Base-by-base conservation (phyloP, 2,888 invertebrate species). In the Laothoe populi region DNA sequence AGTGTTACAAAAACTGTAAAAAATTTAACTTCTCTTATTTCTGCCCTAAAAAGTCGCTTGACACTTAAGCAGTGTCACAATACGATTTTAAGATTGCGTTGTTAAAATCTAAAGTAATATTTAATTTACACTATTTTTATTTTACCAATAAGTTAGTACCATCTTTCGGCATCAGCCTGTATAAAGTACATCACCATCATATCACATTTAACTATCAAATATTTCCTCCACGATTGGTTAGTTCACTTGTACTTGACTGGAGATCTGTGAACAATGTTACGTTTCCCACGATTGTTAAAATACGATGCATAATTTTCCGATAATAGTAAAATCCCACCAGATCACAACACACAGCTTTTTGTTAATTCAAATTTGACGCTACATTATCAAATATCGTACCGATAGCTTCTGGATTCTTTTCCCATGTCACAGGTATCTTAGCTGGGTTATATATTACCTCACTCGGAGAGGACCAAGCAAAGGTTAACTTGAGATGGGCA, bases 311-410 rank as follows among this genome's bases (percentile, higher is more conserved):
- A 44, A 44, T 44, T 42, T 42, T 42, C 16, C 42, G 1, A 44
- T 19, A 8, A 44, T 16, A 44, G 10, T 16, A 44, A 44, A 3
- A 44, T 44, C 44, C 8, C 44, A 19, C 21, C 8, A 44, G 53
- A 35, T 53, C 53, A 53, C 31, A 59, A 21, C 19, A 44, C 10
- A 13, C 38, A 10, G 0, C 38, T 59, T 53, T 53, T 59, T 42
- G 59, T 42, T 42, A 26, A 59, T 59, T 59, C 44, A 53, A 53
- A 35, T 53, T 53, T 53, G n/a, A 53, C 53, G 53, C 53, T 16
- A 35, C 19, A 35, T 53, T 53, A 53, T 53, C 53, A 19, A 24
- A 13, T 16, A 19, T 23, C 10, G 26, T n/a, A 26, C 5, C 19
- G 31, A 16, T 53, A 16, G 53, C 53, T 53, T 31, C 53, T 53